These are phyloP conservation scores for Elysia crispata DNA, from an alignment of 2,888 invertebrate genomes.

Conservation along the genomic window DNA sequence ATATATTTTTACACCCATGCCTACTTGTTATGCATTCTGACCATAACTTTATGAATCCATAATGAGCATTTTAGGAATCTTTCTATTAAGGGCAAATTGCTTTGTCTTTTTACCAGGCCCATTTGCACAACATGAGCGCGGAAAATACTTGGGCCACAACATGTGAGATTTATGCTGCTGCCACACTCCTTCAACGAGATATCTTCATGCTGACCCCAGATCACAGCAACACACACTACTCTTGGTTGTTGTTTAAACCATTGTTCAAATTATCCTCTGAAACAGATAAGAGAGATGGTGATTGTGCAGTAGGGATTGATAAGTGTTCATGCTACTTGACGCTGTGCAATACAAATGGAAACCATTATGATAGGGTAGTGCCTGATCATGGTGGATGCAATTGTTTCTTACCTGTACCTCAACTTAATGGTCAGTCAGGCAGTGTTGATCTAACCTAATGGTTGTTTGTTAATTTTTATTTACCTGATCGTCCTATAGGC, in stretches of 20 bases:
- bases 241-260: conserved; percentile 67
- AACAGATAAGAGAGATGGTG: neutral
- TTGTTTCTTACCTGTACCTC: conserved; percentile 62
- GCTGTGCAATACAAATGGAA: conserved; percentile 70
- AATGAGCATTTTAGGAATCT: too few relatives aligned
- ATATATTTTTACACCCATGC: too few relatives aligned
- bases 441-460: conserved; percentile 60
- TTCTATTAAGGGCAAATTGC: neutral
- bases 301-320: neutral
- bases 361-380: conserved; percentile 69
- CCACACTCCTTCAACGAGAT: conserved; percentile 63
- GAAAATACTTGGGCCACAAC: conserved; percentile 68
- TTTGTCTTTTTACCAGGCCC: conserved; percentile 46
- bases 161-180: conserved; percentile 70
- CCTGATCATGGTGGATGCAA: conserved; percentile 60
- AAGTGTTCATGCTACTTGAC: conserved; percentile 62
- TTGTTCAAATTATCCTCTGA: conserved; percentile 47
- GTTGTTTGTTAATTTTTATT: too few relatives aligned
- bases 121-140: conserved; percentile 61
- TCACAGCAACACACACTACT: conserved; percentile 57
- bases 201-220: conserved; percentile 68
- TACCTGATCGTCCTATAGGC: too few relatives aligned
- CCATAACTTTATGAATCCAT: too few relatives aligned
- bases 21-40: too few relatives aligned
- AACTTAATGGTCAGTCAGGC: conserved; percentile 58